These are phyloP conservation scores for Xenopus laevis DNA, from an alignment of 2,113 vertebrate genomes.

Conservation along the genomic window DNA sequence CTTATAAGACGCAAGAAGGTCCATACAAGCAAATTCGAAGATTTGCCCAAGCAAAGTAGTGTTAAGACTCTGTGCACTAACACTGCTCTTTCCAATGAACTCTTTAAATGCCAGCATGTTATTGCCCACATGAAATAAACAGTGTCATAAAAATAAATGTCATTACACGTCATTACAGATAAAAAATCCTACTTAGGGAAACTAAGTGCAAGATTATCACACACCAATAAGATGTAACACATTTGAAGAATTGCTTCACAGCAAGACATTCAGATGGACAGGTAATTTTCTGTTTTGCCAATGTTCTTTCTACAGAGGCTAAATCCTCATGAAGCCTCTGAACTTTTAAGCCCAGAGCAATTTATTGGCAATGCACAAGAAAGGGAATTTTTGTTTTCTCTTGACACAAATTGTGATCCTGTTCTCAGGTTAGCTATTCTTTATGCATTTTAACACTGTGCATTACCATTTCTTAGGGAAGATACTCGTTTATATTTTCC, in stretches of 20 bases:
- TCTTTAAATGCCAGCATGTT: conserved; percentile 57
- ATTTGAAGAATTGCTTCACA: neutral
- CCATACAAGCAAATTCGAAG: conserved; percentile 68
- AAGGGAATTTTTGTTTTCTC: conserved; percentile 30
- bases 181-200: neutral
- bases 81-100: conserved; percentile 58
- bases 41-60: conserved; percentile 51
- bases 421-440: too few species aligned
- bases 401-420: neutral
- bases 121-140: conserved; percentile 63
- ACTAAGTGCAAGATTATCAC: neutral
- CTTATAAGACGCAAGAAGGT: conserved; percentile 66
- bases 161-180: neutral
- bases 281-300: conserved; percentile 32
- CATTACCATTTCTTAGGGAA: too few species aligned
- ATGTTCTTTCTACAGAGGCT: conserved; percentile 16
- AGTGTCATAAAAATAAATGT: neutral
- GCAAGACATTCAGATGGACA: conserved; percentile 31
- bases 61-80: conserved; percentile 51
- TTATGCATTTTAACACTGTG: too few species aligned
- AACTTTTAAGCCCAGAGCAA: conserved; percentile 37
- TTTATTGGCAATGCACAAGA: conserved; percentile 26
- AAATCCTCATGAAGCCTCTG: conserved; percentile 18
- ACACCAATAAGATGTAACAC: neutral
- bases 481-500: too few species aligned